Conservation (phyloP, 2,113 vertebrate genomes). For the Leptobrachium leishanense region DNA sequence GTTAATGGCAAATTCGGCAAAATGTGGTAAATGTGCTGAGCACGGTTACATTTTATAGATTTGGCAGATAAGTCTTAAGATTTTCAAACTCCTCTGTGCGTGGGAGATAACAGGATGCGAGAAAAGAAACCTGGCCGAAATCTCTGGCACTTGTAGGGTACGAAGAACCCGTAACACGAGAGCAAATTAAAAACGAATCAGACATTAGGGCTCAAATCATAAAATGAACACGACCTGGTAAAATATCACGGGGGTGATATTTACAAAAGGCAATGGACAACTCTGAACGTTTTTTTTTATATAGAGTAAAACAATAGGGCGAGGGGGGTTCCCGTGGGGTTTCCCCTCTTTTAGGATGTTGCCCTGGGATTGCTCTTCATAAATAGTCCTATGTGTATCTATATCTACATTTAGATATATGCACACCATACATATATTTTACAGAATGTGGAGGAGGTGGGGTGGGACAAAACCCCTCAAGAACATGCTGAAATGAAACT, state of each 20-base stretch:
- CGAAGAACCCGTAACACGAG: slow-evolving; percentile 67
- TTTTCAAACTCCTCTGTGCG: background rate
- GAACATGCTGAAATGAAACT: slow-evolving; percentile 66
- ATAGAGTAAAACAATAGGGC: too few species aligned
- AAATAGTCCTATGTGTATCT: background rate
- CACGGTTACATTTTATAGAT: slow-evolving; percentile 63
- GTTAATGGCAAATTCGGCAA: slow-evolving; percentile 64
- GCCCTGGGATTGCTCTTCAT: too few species aligned
- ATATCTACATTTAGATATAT: slow-evolving; percentile 1
- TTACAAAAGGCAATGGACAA: background rate
- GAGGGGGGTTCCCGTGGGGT: too few species aligned
- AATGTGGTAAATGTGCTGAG: slow-evolving; percentile 56
- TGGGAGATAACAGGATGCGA: slow-evolving; percentile 1
- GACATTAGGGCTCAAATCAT: slow-evolving; percentile 66
- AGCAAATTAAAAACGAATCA: slow-evolving; percentile 51
- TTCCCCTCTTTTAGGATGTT: too few species aligned
- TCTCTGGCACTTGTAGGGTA: slow-evolving; percentile 46
- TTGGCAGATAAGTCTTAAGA: slow-evolving; percentile 69
- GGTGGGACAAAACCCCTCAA: slow-evolving; percentile 63
- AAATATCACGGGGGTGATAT: slow-evolving; percentile 46
- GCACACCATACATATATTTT: slow-evolving; percentile 41
- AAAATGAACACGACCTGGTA: slow-evolving; percentile 63
- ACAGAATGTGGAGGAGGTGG: slow-evolving; percentile 60
- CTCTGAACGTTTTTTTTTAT: too few species aligned
- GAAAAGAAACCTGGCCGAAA: slow-evolving; percentile 34